Base-by-base conservation (phyloP, 1,140 invertebrate species). In the Eriosoma lanigerum region DNA sequence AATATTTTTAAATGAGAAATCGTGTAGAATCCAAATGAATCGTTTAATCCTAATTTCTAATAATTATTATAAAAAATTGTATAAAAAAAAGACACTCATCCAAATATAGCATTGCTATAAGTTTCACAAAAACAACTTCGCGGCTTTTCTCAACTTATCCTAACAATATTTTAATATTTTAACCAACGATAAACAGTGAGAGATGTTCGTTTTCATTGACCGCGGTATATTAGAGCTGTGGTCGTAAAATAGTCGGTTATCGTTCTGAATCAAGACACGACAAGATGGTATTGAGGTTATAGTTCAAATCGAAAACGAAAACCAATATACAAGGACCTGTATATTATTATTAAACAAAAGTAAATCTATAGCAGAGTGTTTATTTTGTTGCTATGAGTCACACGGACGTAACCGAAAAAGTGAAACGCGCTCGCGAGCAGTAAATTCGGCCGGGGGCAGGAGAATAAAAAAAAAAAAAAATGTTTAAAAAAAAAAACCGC, bases 401-500 rank as follows among this genome's bases (percentile, higher is more conserved):
- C 70, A 48, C 70, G 68, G 68, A 19, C 46, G 26, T 54, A 75
- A 75, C 29, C 72, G 72, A 58, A 75, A 75, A 75, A 75, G 72
- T 75, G 72, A 75, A 75, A 75, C 72, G 48, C 52, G 24, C 9
- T 12, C 15, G 48, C 26, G 15, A 38, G 3, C 3, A 38, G 29
- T 21, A 19, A 54, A 75, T 52, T n/a, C 52, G 70, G 70, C 70
- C 58, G 19, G 52, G 72, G 72, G 48, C 50, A 54, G 12, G 8
- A 54, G n/a, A 12, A 46, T 46, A 44, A 21, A 68, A 44, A 4
- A 38, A 4, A 56, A 21, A 21, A 21, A 38, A 64, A 38, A 38
- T 17, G 26, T 29, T 32, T 62, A 64, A 38, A 21, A 38, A 19
- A 26, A 32, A 72, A 50, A 73, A 73, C 48, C 70, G 26, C 46